phyloP scores from a whole-genome alignment of 2,113 vertebrate species.

The Alectura lathami region DNA sequence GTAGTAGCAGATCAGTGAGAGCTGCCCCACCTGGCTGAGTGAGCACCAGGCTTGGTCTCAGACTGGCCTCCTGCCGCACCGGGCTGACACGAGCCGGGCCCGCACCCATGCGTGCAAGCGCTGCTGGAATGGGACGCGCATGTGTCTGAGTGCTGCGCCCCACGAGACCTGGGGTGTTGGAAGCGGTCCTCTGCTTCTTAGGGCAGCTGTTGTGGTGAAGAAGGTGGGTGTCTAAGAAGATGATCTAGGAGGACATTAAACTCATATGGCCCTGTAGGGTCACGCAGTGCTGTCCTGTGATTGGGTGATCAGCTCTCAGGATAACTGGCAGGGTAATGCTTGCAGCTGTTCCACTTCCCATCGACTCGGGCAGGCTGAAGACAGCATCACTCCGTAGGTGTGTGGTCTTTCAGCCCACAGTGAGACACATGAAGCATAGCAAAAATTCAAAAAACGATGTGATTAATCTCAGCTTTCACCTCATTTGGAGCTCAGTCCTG shows the following conservation, averaged over 20 bases:
- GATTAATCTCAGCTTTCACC: not conserved
- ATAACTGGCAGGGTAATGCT: not conserved
- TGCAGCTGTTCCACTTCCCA: not conserved
- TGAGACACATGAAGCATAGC: fast-evolving
- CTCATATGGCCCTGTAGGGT: not conserved
- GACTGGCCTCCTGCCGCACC: not conserved
- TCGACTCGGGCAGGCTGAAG: fast-evolving
- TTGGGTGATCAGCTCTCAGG: not conserved
- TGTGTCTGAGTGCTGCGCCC: not conserved
- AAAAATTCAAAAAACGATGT: not conserved
- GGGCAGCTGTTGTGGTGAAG: no score
- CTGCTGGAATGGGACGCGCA: not conserved
- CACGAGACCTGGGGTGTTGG: not conserved
- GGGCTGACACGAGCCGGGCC: not conserved
- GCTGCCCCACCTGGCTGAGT: not conserved
- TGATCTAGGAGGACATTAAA: not conserved
- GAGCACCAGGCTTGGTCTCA: fast-evolving
- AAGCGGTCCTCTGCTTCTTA: not conserved
- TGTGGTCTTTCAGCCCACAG: not conserved
- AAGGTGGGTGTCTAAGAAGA: not conserved
- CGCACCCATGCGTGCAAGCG: no score
- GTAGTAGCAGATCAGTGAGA: not conserved
- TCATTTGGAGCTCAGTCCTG: not conserved
- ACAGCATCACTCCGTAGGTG: fast-evolving
- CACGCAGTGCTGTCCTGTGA: not conserved